Evolutionary conservation across 2,113 vertebrate species (phyloP).

Genomic region (Tachuris rubrigastra): DNA sequence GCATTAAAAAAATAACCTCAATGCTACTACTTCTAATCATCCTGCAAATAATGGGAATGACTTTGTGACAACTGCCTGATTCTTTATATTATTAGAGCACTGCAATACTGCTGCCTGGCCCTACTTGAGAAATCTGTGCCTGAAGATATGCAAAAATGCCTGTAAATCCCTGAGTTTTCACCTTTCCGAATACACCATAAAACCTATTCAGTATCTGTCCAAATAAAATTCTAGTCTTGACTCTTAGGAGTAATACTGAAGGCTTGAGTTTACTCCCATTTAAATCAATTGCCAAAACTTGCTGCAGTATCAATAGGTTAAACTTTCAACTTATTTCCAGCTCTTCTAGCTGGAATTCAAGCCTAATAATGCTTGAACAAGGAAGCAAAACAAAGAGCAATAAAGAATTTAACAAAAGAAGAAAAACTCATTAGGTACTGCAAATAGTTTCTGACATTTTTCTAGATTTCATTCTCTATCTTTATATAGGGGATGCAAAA

Average conservation of each 20-base stretch:
- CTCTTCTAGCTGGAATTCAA: not conserved
- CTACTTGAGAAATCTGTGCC: not conserved
- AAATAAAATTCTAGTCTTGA: not conserved
- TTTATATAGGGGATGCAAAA: conserved; percentile 42
- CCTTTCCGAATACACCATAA: not conserved
- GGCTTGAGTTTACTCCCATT: not conserved
- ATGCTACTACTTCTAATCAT: not conserved
- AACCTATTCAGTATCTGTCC: not conserved
- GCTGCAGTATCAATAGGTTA: not conserved
- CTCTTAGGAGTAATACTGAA: not conserved
- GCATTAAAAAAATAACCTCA: not conserved
- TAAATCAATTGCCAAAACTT: not conserved
- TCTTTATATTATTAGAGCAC: not conserved
- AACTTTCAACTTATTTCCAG: not conserved
- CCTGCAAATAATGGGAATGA: not conserved
- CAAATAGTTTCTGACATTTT: not conserved
- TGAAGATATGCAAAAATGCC: not conserved
- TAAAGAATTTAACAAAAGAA: not conserved
- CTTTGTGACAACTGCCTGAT: not conserved
- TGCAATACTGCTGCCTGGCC: not conserved
- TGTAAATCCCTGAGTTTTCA: not conserved
- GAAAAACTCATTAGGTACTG: not conserved
- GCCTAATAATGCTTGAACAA: not conserved
- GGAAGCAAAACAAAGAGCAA: not conserved
- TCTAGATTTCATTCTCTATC: conserved; percentile 54